Conservation (phyloP, 2,797 vertebrate genomes). For the Aulostomus chinensis region DNA sequence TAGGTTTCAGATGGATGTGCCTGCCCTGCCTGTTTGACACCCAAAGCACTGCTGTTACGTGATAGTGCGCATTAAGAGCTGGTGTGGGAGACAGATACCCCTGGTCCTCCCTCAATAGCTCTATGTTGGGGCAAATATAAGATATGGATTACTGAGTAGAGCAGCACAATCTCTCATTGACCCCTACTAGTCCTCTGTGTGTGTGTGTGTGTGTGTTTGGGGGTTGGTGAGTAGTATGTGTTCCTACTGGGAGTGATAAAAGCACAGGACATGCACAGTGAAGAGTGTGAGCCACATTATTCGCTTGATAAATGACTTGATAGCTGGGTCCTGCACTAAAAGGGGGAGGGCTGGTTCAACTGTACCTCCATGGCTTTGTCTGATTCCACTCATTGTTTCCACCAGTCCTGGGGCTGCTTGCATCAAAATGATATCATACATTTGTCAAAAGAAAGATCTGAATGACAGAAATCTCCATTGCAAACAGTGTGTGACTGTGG, state of each 20-base stretch:
- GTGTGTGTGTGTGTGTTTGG: conserved; percentile 6
- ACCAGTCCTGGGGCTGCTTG: too few species aligned
- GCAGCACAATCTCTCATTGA: conserved; percentile 42
- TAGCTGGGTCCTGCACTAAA: conserved; percentile 8
- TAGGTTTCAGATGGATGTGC: conserved; percentile 57
- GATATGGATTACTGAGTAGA: conserved; percentile 39
- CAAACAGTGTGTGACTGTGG: too few species aligned
- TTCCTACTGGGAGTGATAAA: conserved; percentile 26
- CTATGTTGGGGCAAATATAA: conserved; percentile 16
- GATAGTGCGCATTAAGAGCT: conserved; percentile 34
- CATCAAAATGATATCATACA: too few species aligned
- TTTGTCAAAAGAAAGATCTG: too few species aligned
- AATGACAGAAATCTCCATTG: too few species aligned
- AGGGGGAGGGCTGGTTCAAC: too few species aligned
- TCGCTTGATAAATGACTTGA: conserved; percentile 38
- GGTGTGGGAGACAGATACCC: too few species aligned
- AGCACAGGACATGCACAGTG: background rate
- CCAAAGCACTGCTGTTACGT: conserved; percentile 39
- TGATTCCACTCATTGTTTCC: too few species aligned
- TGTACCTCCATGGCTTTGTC: too few species aligned
- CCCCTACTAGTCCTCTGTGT: conserved; percentile 21
- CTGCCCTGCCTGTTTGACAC: conserved; percentile 29
- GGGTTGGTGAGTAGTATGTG: too few species aligned
- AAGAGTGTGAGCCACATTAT: conserved; percentile 28
- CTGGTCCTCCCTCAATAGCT: too few species aligned